A percentile compares a stretch with the other conserved stretches of the same genome.
These are phyloP conservation scores for Phenganax stokvisi DNA, from an alignment of 92 coral and sea anemone genomes.

Conservation along the genomic window DNA sequence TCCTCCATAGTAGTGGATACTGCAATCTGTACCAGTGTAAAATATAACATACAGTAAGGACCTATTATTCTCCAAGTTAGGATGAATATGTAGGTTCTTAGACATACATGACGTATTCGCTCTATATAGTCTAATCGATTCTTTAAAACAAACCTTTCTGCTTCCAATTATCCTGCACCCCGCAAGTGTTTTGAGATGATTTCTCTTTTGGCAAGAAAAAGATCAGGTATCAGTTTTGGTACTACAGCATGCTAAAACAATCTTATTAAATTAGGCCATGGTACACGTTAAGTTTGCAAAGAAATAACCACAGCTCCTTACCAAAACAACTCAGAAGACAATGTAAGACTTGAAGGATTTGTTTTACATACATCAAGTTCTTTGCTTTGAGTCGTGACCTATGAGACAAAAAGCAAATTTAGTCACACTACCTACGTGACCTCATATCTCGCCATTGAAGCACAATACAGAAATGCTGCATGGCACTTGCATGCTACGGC, in stretches of 20 bases:
- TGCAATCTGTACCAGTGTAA: no score
- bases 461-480: no score
- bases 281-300: no score
- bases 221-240: no score
- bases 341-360: constrained; percentile 62
- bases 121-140: no score
- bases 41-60: no score
- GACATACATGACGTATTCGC: no score
- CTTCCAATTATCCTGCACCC: not conserved
- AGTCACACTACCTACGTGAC: no score
- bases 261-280: not conserved
- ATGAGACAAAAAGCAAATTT: constrained; percentile 12
- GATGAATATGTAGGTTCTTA: not conserved
- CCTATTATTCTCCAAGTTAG: no score
- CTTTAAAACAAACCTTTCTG: not conserved
- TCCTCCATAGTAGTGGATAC: no score
- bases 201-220: not conserved
- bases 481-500: no score
- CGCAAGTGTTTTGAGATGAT: not conserved
- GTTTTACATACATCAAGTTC: constrained; percentile 88
- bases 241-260: not conserved
- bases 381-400: constrained; percentile 91
- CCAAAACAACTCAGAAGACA: constrained; percentile 66
- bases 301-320: not conserved
- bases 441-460: no score